Percentiles rank a stretch among this genome's conserved stretches.
These are phyloP conservation scores for Thaumetopoea pityocampa DNA, from an alignment of 1,140 invertebrate species.

Conservation along the genomic window DNA sequence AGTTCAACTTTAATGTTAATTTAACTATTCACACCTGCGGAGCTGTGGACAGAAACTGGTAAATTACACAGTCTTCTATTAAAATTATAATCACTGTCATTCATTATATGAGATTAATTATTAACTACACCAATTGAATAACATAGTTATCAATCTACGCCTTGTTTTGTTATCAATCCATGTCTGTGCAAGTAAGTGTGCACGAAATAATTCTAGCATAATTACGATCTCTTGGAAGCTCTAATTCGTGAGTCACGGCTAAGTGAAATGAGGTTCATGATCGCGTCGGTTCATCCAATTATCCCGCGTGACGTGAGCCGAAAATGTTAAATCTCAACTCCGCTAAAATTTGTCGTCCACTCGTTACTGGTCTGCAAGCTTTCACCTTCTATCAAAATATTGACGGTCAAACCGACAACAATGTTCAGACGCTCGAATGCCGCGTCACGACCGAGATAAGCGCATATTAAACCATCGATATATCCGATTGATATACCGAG, in stretches of 20 bases:
- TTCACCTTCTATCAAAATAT: slow-evolving; percentile 42
- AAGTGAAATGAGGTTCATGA: slow-evolving; percentile 57
- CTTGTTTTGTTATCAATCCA: slow-evolving; percentile 31
- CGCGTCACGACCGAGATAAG: slow-evolving; percentile 21
- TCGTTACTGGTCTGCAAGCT: slow-evolving; percentile 29
- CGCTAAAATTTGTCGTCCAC: slow-evolving; percentile 40
- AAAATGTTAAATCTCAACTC: slow-evolving; percentile 38
- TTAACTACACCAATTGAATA: too few relatives aligned
- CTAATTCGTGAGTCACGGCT: slow-evolving; percentile 70
- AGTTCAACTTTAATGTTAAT: too few relatives aligned
- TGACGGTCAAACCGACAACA: neutral
- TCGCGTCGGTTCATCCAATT: slow-evolving; percentile 55
- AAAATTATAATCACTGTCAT: too few relatives aligned
- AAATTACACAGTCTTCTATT: too few relatives aligned
- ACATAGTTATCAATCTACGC: too few relatives aligned
- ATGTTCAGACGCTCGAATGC: slow-evolving; percentile 6
- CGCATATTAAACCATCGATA: slow-evolving; percentile 15
- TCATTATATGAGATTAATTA: too few relatives aligned
- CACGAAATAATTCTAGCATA: slow-evolving; percentile 58
- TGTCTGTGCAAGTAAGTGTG: slow-evolving; percentile 36
- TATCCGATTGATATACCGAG: neutral
- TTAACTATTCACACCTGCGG: too few relatives aligned
- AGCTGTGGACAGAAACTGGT: too few relatives aligned
- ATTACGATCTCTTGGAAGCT: slow-evolving; percentile 60
- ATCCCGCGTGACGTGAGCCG: slow-evolving; percentile 58